Evolutionary conservation across 2,888 invertebrate genomes (phyloP).

Genomic region (Thumatha senex): DNA sequence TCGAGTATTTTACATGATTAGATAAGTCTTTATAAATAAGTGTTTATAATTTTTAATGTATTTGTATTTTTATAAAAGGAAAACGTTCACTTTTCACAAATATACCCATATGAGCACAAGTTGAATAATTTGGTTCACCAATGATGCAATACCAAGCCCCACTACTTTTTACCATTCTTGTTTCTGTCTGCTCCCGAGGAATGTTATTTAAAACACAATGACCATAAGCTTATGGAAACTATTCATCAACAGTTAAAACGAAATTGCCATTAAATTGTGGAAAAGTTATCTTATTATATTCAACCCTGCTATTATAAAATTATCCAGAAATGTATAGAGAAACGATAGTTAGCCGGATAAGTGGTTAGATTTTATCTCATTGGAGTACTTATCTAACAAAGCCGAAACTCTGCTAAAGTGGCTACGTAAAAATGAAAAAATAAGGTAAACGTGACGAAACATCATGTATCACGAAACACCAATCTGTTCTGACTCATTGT

Average conservation of each 20-base stretch:
- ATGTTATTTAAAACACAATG: conserved; percentile 51
- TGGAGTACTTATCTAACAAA: too few species aligned
- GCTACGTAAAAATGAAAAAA: too few species aligned
- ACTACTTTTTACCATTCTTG: conserved; percentile 5
- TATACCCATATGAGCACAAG: conserved; percentile 8
- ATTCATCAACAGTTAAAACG: not conserved
- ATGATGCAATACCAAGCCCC: conserved; percentile 5
- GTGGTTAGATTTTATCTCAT: too few species aligned
- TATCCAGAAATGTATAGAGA: too few species aligned
- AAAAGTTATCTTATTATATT: not conserved
- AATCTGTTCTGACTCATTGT: too few species aligned
- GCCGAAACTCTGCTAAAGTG: too few species aligned
- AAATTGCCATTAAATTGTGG: not conserved
- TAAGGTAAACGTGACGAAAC: too few species aligned
- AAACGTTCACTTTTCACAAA: conserved; percentile 9
- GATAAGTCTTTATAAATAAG: conserved; percentile 47
- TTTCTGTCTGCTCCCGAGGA: conserved; percentile 19
- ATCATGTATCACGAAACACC: too few species aligned
- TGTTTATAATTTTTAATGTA: conserved; percentile 28
- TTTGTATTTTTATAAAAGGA: conserved; percentile 13
- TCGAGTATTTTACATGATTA: conserved; percentile 47
- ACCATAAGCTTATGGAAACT: not conserved
- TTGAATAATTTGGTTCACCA: not conserved
- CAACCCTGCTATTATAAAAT: too few species aligned
- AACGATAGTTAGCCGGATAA: too few species aligned